Base-by-base conservation (phyloP, 2,797 vertebrate genomes). In the Ficedula albicollis region DNA sequence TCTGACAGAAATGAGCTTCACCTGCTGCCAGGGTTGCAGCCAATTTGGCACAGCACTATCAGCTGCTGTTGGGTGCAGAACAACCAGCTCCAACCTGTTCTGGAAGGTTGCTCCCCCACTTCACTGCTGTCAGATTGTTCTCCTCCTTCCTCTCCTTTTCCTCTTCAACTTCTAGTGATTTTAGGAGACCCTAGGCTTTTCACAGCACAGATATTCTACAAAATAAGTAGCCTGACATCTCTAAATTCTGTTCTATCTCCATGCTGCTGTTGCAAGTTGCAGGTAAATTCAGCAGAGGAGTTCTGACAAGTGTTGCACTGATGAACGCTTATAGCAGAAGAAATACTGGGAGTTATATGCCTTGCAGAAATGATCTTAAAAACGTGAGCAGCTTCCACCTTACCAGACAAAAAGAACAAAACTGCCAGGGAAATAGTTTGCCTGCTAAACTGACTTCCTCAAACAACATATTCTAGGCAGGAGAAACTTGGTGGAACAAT, bases 1-100 rank as follows among this genome's bases (percentile, higher is more conserved):
- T 88, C 88, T 88, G 54, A 69, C 22, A 75, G 56, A 88, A 84
- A 89, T 58, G 43, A 75, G 7, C 34, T 94, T 87, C 90, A 89
- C 55, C n/a, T 3, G 2, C 58, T 76, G 36, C 6, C 52, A 60
- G 23, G 54, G 49, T 15, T 62, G 67, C 58, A 88, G 88, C 66
- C 66, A 81, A 26, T 43, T 51, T 19, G 1, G 43, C 1, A 0
- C 46, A 56, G 63, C 15, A 18, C 15, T 26, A 78, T 41, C 86
- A 68, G 41, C 54, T 88, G n/a, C 30, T 77, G 14, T 39, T 83
- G 79, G 44, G 68, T 59, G 13, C 60, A 63, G 67, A 94, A 13
- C 48, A 76, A 76, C 67, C 63, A 77, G 82, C 52, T 85, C 60
- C 48, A 70, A 67, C 68, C 32, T 80, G 72, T 70, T 89, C n/a